Evolutionary conservation across 2,888 invertebrate genomes (phyloP), one percentile per base, ranked within the genome.

Genomic region (Scaptomyza caliginosa): DNA sequence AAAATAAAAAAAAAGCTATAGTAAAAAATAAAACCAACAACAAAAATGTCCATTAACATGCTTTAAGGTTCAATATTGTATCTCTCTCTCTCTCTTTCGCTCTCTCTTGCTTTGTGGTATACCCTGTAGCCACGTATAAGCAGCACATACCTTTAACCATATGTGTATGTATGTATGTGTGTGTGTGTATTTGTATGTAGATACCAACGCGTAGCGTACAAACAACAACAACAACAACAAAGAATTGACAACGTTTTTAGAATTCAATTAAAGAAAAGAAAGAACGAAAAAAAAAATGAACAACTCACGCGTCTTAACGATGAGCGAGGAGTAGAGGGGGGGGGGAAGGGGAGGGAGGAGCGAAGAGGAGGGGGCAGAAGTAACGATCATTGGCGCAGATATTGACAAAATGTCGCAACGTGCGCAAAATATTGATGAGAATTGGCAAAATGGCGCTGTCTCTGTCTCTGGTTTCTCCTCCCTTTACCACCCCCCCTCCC

Each of bases 351-450:
- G 23, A 32, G 39, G 6, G 38, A 10, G 21, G 8, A 32, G 19
- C 4, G 16, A 1, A 13, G 1, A 3, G n/a, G 11, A 2, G 17
- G 30, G 17, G 2, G 0, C 5, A 0, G 34, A 11, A 8, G 4
- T 45, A 69, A 62, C 75, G 76, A 86, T 86, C 86, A 88, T 82
- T 80, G 84, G 77, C 84, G 83, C 86, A 88, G 89, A 90, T 90
- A 89, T 90, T 90, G 90, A 90, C 90, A 88, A 90, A 90, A 90
- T 90, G 90, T 90, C 90, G 88, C 88, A 89, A 90, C 90, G 90
- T 90, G 90, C 75, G 81, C 80, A 81, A 88, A 89, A 88, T 90
- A 78, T 86, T 89, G 84, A 89, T 89, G 85, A 88, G 79, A 74
- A 59, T 82, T 86, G 63, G 80, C 89, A 77, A 74, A 83, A 23